Conservation (phyloP, 2,113 vertebrate species). For the Seriola dumerili region DNA sequence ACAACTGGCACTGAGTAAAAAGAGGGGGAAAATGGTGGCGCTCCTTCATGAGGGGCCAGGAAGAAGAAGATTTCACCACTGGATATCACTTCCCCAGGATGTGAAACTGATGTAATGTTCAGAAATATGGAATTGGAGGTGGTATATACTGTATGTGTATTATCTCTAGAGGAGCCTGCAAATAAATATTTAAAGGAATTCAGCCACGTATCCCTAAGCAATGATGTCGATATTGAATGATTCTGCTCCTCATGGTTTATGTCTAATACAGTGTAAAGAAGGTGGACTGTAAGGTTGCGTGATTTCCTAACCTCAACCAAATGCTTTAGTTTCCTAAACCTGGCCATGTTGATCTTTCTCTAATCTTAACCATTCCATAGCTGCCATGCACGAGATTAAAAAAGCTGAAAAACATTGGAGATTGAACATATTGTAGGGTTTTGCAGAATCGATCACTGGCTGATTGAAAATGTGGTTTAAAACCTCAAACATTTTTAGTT, state of each 20-base stretch:
- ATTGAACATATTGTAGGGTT: too few relatives aligned
- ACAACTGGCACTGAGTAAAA: constrained; percentile 60
- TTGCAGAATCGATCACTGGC: too few relatives aligned
- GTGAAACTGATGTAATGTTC: constrained; percentile 37
- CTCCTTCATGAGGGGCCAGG: constrained; percentile 28
- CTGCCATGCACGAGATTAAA: neutral
- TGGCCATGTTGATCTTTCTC: too few relatives aligned
- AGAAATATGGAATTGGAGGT: constrained; percentile 17
- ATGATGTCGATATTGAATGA: neutral
- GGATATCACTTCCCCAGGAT: constrained; percentile 20
- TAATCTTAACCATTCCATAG: too few relatives aligned
- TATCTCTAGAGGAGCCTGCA: neutral
- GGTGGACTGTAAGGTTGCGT: too few relatives aligned
- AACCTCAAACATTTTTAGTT: too few relatives aligned
- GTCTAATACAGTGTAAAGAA: neutral
- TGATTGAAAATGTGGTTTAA: too few relatives aligned
- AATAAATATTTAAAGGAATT: constrained; percentile 12
- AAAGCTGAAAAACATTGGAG: too few relatives aligned
- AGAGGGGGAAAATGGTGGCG: neutral
- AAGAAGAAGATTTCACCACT: constrained; percentile 1
- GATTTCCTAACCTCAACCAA: neutral
- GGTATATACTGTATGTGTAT: neutral
- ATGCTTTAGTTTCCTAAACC: neutral
- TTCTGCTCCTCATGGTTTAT: neutral
- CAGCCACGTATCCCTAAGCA: neutral